Base-by-base conservation (phyloP, 1,140 invertebrate species). In the Drosophila baimaii region DNA sequence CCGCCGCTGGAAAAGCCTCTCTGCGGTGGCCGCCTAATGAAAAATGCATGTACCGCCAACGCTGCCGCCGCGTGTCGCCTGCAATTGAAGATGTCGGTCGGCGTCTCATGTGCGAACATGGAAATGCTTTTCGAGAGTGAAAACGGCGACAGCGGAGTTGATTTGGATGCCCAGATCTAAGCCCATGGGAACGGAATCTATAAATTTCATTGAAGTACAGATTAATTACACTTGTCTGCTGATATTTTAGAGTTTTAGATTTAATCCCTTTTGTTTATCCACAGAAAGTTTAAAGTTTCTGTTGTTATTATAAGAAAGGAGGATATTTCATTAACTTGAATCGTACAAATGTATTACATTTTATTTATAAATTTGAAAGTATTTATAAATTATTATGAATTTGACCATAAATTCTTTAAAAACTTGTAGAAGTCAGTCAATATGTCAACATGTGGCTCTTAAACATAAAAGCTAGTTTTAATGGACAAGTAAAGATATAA, bases 181-280 rank as follows among this genome's bases (percentile, higher is more conserved):
- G 8, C 9, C 3, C 15, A 15, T 17, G 13, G 49, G 35, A 17
- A 59, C 1, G 33, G 17, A 39, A 31, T 43, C 29, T n/a, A 29
- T n/a, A 63, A 72, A 75, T 51, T 65, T 79, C 76, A 85, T 86
- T 86, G 79, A 79, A 72, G 44, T 23, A 43, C 41, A 49, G 71
- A 78, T 81, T 65, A 81, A 71, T 76, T 81, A 78, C 0, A 3
- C 5, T 29, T 19, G 9, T 29, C n/a, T 27, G n/a, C 25, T 17
- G n/a, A 9, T n/a, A 17, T 6, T 49, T 49, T 17, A 17, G 13
- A 21, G 8, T 12, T 27, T 47, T n/a, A 13, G 9, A 29, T 29
- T 49, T 10, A 19, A 29, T 2, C 12, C 1, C 2, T 12, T 19
- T 1, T 15, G 6, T 27, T 10, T 3, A 17, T 9, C 1, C 3